Base-by-base conservation (phyloP, 2,888 invertebrate species). In the Belgica antarctica region DNA sequence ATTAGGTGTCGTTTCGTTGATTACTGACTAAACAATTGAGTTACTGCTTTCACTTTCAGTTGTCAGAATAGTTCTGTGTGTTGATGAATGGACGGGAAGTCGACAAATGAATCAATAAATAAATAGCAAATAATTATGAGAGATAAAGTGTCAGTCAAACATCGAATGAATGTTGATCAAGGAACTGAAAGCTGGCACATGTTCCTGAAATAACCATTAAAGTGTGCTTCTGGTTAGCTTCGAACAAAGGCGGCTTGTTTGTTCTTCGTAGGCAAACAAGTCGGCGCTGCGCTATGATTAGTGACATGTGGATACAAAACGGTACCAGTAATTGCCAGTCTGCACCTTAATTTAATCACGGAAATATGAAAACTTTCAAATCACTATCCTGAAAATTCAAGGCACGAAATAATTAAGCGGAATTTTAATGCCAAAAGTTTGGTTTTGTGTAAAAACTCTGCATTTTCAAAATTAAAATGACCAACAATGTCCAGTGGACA, bases 1-100 rank as follows among this genome's bases (percentile, higher is more conserved):
- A 62, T 62, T 62, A 62, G n/a, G 31, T 62, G 62, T 31, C 62
- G 31, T 31, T n/a, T 62, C 62, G 31, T 62, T 31, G 31, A 62
- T 25, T 17, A 25, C 15, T 15, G 15, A 7, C 17, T 52, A 52
- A 62, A 62, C 31, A 62, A 25, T n/a, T n/a, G n/a, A n/a, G n/a
- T 52, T 62, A 15, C 17, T 62, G 28, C 19, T 62, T 62, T 62
- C 62, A 62, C 62, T 62, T 62, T 62, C 62, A 52, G 27, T 31
- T 62, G 62, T 62, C 62, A 28, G 31, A 59, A 59, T 59, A 31
- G 31, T 62, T 62, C 62, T 28, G n/a, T 62, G 28, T 31, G 19
- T 17, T 15, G 25, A 62, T 52, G 24, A 52, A 52, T 52, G 52
- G n/a, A n/a, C n/a, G n/a, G n/a, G n/a, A n/a, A n/a, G n/a, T n/a